Evolutionary conservation across 2,888 invertebrate genomes (phyloP), one percentile per base, ranked within the genome.

Genomic region (Dione vanillae): DNA sequence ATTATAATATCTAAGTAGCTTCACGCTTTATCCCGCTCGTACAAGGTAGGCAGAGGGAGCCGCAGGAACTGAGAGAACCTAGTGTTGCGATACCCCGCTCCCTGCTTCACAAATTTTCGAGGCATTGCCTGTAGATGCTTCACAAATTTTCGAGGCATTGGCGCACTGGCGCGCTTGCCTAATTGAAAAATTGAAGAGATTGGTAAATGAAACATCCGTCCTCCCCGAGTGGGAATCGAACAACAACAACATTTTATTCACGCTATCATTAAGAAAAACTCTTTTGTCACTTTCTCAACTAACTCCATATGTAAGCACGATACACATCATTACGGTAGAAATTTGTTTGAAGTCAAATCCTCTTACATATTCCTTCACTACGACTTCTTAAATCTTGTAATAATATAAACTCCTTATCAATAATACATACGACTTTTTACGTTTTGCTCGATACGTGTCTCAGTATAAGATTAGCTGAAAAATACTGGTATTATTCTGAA

Each of bases 311-410:
- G 49, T 64, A 47, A 47, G 41, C 40, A 40, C 40, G 11, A 41
- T 45, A 43, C 49, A 41, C 27, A 27, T 52, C 27, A 16, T 51
- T 49, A 61, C 49, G 51, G 49, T 27, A 40, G 52, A 43, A 27
- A 61, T 43, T 67, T 51, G 40, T 61, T 67, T 20, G 41, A 67
- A 51, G 43, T 61, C 49, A 37, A 61, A 67, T 67, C 59, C 51
- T 67, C 49, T 67, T 67, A 58, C 47, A 67, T 16, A 58, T 47
- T 40, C 16, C 0, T 16, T 64, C 58, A 20, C 20, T 58, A 37
- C 11, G 16, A 58, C 19, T 47, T 40, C 58, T 37, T 40, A 58
- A 47, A 67, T 40, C 20, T 45, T 45, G 12, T 41, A 40, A 43
- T 37, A 37, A 10, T 19, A 11, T 56, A 10, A 16, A 37, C 37